These are phyloP conservation scores for Cheilosia scutellata DNA, from an alignment of 2,888 invertebrate genomes.

Conservation along the genomic window DNA sequence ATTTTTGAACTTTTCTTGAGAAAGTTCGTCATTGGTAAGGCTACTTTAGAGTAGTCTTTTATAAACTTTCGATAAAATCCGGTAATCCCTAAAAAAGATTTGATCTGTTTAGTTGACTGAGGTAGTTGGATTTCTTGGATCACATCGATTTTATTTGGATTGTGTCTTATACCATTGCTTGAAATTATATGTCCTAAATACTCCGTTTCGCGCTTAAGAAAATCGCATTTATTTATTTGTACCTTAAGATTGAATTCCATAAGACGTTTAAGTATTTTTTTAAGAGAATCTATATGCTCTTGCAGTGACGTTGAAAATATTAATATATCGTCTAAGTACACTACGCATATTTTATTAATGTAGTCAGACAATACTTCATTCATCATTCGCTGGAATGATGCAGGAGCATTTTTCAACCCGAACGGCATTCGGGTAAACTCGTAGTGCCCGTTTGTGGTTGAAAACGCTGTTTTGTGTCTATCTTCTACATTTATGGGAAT, in stretches of 20 bases:
- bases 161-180: slow-evolving; percentile 55
- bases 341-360: slow-evolving; percentile 19
- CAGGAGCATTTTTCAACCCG: slow-evolving; percentile 12
- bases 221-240: slow-evolving; percentile 33
- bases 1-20: slow-evolving; percentile 58
- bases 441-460: slow-evolving; percentile 9
- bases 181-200: slow-evolving; percentile 51
- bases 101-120: slow-evolving; percentile 23
- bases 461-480: slow-evolving; percentile 22
- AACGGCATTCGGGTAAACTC: slow-evolving; percentile 37
- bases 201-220: slow-evolving; percentile 24
- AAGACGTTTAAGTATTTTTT: slow-evolving; percentile 11
- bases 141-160: slow-evolving; percentile 51
- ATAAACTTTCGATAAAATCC: slow-evolving; percentile 64
- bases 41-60: slow-evolving; percentile 59
- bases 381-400: slow-evolving; percentile 31
- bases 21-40: slow-evolving; percentile 46
- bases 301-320: slow-evolving; percentile 23
- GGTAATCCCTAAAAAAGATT: slow-evolving; percentile 42
- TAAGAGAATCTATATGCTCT: slow-evolving; percentile 13
- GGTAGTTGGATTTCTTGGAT: slow-evolving; percentile 36
- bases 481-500: slow-evolving; percentile 21
- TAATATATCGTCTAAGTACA: slow-evolving; percentile 26
- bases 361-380: slow-evolving; percentile 18
- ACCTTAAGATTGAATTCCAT: slow-evolving; percentile 14